Evolutionary conservation across 2,888 invertebrate genomes (phyloP).

Genomic region (Sceliomorpha sp.): DNA sequence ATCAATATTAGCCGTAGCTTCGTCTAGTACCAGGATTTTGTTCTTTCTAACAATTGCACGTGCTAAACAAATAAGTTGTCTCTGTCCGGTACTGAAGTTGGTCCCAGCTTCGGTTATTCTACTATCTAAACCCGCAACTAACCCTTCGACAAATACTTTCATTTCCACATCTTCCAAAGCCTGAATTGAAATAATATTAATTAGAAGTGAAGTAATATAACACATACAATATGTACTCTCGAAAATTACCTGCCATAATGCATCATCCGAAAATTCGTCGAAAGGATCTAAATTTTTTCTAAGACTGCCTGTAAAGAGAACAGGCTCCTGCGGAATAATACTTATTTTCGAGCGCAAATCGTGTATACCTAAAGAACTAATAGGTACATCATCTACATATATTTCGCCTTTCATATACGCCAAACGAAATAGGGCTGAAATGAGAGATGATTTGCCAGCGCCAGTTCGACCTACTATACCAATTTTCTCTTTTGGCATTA

Average conservation of each 20-base stretch:
- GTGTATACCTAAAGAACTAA: conserved; percentile 83
- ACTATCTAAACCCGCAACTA: conserved; percentile 83
- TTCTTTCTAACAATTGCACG: conserved; percentile 73
- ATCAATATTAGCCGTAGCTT: conserved; percentile 96
- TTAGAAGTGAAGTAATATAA: not conserved
- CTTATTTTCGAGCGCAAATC: conserved; percentile 84
- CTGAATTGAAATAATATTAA: conserved; percentile 5
- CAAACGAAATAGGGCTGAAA: conserved; percentile 86
- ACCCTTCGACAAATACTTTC: conserved; percentile 84
- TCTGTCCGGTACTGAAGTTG: conserved; percentile 93
- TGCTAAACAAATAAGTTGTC: conserved; percentile 90
- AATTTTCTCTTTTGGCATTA: conserved; percentile 83
- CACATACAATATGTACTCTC: not conserved
- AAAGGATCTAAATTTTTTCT: conserved; percentile 87
- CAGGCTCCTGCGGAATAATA: conserved; percentile 84
- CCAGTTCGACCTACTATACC: conserved; percentile 79
- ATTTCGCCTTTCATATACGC: conserved; percentile 86
- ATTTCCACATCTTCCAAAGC: conserved; percentile 86
- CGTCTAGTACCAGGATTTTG: conserved; percentile 80
- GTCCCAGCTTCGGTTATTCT: conserved; percentile 89
- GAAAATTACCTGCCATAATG: conserved; percentile 78
- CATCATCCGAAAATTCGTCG: conserved; percentile 80
- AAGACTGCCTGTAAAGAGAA: conserved; percentile 82
- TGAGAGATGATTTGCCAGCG: conserved; percentile 87
- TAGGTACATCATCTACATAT: conserved; percentile 86